Evolutionary conservation across 2,797 vertebrate genomes (phyloP).

Genomic region (Ctenopoma multispine): DNA sequence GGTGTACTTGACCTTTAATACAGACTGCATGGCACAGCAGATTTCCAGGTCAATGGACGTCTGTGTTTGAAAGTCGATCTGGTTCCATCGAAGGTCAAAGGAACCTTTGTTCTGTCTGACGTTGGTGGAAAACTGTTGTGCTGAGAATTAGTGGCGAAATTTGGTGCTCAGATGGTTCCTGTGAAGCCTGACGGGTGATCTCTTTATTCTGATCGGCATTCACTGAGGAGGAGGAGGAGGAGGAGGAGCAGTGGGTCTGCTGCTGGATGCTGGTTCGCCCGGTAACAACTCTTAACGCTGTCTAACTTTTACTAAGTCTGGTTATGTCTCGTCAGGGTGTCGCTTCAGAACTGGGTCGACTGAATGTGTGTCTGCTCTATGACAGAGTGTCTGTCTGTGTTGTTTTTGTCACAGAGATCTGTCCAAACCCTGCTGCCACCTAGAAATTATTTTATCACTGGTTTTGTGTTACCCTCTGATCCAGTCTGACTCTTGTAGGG

Average conservation of each 20-base stretch:
- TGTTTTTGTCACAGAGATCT: background rate
- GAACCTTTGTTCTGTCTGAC: background rate
- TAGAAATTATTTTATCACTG: too few relatives aligned
- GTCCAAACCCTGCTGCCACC: too few relatives aligned
- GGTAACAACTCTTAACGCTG: conserved; percentile 38
- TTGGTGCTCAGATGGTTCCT: conserved; percentile 34
- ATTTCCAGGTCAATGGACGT: background rate
- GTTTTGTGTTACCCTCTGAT: too few relatives aligned
- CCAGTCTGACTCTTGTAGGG: too few relatives aligned
- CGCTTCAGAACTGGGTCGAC: conserved; percentile 29
- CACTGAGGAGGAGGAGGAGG: conserved; percentile 3
- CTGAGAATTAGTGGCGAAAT: background rate
- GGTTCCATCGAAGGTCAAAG: background rate
- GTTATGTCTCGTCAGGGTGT: conserved; percentile 3
- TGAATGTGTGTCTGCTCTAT: background rate
- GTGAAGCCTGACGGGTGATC: conserved; percentile 32
- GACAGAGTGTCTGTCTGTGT: background rate
- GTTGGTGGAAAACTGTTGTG: background rate
- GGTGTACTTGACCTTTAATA: background rate
- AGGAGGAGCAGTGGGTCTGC: conserved; percentile 8
- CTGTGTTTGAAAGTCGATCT: background rate
- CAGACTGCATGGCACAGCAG: background rate
- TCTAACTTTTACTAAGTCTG: conserved; percentile 5
- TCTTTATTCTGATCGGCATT: conserved; percentile 63
- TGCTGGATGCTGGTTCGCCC: conserved; percentile 54